These are phyloP conservation scores for Dendropsophus ebraccatus DNA, from an alignment of 2,113 vertebrate species.

Conservation along the genomic window DNA sequence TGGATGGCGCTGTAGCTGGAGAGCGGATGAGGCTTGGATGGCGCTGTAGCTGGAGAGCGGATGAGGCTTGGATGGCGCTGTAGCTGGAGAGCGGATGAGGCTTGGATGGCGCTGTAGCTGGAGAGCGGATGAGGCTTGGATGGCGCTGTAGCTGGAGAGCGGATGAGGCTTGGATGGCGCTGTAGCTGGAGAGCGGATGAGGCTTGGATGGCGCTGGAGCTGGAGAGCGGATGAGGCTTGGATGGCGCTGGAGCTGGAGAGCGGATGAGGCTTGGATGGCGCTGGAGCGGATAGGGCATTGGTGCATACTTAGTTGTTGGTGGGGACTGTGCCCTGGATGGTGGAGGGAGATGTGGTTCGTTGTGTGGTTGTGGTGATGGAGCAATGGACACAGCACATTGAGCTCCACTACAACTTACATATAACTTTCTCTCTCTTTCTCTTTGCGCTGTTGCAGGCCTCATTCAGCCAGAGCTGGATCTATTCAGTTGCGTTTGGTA, in stretches of 20 bases:
- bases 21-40: no score
- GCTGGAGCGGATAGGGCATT: not conserved
- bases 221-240: no score
- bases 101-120: not conserved
- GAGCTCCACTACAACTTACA: not conserved
- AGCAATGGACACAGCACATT: not conserved
- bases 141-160: no score
- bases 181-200: not conserved
- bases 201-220: not conserved
- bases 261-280: no score
- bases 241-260: no score
- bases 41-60: no score
- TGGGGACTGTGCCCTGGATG: not conserved
- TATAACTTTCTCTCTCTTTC: slow-evolving; percentile 70
- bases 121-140: not conserved
- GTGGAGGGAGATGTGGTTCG: not conserved
- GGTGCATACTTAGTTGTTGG: no score
- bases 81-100: not conserved
- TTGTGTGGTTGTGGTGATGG: not conserved
- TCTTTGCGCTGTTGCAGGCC: slow-evolving; percentile 87
- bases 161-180: not conserved
- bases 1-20: not conserved
- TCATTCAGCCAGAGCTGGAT: slow-evolving; percentile 98
- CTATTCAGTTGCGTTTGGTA: slow-evolving; percentile 95
- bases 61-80: no score